Percentiles rank a stretch among this genome's conserved stretches.
phyloP scores from a whole-genome alignment of 1,140 invertebrate genomes.

The Vollenhovia emeryi region DNA sequence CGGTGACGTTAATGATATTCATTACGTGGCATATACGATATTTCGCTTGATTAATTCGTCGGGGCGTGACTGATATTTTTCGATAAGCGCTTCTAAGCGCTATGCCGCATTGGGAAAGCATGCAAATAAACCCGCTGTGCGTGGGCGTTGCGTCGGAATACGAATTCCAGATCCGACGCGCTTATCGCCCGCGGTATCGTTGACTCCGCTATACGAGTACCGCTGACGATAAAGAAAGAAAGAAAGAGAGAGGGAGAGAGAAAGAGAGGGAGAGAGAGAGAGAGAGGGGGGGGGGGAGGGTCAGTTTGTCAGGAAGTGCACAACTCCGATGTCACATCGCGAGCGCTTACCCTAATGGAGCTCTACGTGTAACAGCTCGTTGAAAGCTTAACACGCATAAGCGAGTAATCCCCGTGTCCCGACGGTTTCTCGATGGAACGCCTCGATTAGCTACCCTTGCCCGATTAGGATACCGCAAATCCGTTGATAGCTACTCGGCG shows the following conservation, averaged over 20 bases:
- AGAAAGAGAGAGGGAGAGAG: not conserved
- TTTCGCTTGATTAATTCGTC: constrained; percentile 36
- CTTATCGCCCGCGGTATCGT: constrained; percentile 58
- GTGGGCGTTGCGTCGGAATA: constrained; percentile 63
- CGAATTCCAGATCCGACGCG: constrained; percentile 67
- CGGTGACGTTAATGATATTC: constrained; percentile 42
- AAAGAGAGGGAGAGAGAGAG: not conserved
- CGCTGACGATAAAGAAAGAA: not conserved
- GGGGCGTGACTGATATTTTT: constrained; percentile 56
- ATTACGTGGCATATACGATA: not conserved
- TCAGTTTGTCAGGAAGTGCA: constrained; percentile 56
- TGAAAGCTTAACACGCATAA: constrained; percentile 69
- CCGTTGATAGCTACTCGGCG: constrained; percentile 50
- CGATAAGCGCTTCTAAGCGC: constrained; percentile 23
- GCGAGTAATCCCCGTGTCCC: constrained; percentile 65
- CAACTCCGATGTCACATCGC: constrained; percentile 43
- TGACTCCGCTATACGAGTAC: constrained; percentile 16
- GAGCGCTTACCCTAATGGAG: constrained; percentile 55
- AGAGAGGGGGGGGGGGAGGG: not conserved
- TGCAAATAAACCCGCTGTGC: constrained; percentile 67
- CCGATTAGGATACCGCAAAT: constrained; percentile 69
- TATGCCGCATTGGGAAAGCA: constrained; percentile 53
- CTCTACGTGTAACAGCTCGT: constrained; percentile 57
- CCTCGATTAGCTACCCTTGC: constrained; percentile 63
- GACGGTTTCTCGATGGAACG: constrained; percentile 60